Evolutionary conservation across 2,888 invertebrate species (phyloP).

Genomic region (Sarcophaga caerulescens): DNA sequence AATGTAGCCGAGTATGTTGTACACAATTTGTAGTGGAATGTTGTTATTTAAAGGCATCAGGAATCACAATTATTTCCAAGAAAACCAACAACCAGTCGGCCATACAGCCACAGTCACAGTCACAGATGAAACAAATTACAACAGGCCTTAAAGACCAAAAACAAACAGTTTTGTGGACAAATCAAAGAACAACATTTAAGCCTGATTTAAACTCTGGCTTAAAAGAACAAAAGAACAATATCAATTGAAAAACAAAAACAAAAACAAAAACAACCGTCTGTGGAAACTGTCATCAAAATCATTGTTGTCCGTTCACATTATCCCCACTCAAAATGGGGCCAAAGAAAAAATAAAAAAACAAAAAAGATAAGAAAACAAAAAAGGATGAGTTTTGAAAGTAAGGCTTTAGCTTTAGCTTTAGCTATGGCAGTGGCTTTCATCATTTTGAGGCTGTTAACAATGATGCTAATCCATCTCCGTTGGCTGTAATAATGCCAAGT

Average conservation of each 20-base stretch:
- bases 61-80: constrained; percentile 80
- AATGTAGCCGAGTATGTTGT: constrained; percentile 53
- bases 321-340: constrained; percentile 71
- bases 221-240: constrained; percentile 61
- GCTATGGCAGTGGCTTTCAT: not conserved
- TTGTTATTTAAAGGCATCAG: constrained; percentile 77
- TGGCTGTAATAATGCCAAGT: constrained; percentile 69
- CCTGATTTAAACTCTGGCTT: constrained; percentile 47
- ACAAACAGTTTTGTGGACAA: constrained; percentile 28
- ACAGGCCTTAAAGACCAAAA: constrained; percentile 33
- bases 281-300: constrained; percentile 73
- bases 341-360: constrained; percentile 11
- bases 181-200: not conserved
- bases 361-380: not conserved
- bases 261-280: constrained; percentile 53
- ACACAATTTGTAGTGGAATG: constrained; percentile 79
- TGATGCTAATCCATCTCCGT: constrained; percentile 80
- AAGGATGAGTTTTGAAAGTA: not conserved
- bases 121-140: constrained; percentile 60
- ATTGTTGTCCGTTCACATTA: constrained; percentile 77
- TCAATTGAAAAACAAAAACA: constrained; percentile 61
- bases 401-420: too few relatives aligned
- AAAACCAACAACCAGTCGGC: constrained; percentile 68
- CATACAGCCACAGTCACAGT: not conserved
- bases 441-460: constrained; percentile 70